Evolutionary conservation across 2,888 invertebrate genomes (phyloP).

Genomic region (Oegoconia quadripuncta): DNA sequence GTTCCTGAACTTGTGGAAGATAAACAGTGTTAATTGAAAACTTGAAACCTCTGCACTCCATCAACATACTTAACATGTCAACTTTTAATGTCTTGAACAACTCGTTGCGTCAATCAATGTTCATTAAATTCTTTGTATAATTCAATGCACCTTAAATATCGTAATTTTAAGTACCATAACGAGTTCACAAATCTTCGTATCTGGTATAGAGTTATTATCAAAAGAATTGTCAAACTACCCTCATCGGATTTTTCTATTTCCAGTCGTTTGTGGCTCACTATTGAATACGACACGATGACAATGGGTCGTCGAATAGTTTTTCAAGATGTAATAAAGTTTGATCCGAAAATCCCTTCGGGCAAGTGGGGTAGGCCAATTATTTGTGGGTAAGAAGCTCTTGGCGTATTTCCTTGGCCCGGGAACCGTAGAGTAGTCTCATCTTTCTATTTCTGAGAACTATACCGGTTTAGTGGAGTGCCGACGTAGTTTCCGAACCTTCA

Average conservation of each 20-base stretch:
- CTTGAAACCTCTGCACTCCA: no score
- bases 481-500: no score
- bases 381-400: slow-evolving; percentile 42
- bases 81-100: no score
- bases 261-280: slow-evolving; percentile 31
- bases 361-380: slow-evolving; percentile 59
- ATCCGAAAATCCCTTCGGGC: slow-evolving; percentile 64
- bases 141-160: no score
- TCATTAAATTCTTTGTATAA: neutral
- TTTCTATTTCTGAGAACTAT: no score
- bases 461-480: no score
- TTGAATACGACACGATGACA: slow-evolving; percentile 34
- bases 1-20: no score
- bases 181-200: neutral
- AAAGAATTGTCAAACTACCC: slow-evolving; percentile 2
- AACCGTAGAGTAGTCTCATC: no score
- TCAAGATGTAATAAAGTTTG: slow-evolving; percentile 48
- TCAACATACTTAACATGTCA: no score
- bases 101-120: slow-evolving; percentile 1
- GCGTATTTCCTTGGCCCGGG: slow-evolving; percentile 13
- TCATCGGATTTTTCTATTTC: slow-evolving; percentile 19
- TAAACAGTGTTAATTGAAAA: no score
- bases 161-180: no score
- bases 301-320: slow-evolving; percentile 31
- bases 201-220: neutral